Evolutionary conservation across 2,888 invertebrate species (phyloP), one percentile per base, ranked within the genome.

Genomic region (Tetranychus truncatus): DNA sequence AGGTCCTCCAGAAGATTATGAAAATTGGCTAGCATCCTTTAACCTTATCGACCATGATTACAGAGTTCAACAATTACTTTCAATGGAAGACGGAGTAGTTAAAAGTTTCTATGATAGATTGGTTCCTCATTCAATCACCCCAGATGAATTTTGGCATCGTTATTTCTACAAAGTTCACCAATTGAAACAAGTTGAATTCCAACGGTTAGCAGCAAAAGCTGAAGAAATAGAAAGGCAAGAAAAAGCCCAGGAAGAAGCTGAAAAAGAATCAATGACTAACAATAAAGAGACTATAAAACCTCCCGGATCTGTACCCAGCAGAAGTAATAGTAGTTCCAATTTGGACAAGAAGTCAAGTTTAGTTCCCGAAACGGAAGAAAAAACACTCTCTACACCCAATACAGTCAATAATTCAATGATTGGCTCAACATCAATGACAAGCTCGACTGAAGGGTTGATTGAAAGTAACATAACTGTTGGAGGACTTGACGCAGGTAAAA

Each of bases 81-180:
- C 86, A 34, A 55, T 9, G 9, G 84, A 85, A 76, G 88, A 87
- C 79, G 85, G 87, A 0, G 82, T 86, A 76, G 84, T 89, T 44
- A 84, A 85, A 77, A 82, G 85, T 11, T 86, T 88, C 80, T 88
- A 88, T 79, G 85, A 87, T 73, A 86, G 86, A 80, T 84, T 91
- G 77, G 91, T 91, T 46, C 85, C 85, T 15, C 79, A 82, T 11
- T 79, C 81, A 65, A 81, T 91, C 20, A 85, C 88, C 1, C 88
- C 90, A 80, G 86, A 88, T 24, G 85, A 88, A 77, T 92, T 91
- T 83, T 92, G 91, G 91, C 88, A 89, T 81, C 86, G 91, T 73
- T 92, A 91, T 82, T 85, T 91, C 80, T 92, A 90, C 84, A 88
- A 89, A 81, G 88, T 90, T 81, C 89, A 90, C n/a, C 83, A 90